Evolutionary conservation across 2,113 vertebrate species (phyloP).

Genomic region (Otus sunia): DNA sequence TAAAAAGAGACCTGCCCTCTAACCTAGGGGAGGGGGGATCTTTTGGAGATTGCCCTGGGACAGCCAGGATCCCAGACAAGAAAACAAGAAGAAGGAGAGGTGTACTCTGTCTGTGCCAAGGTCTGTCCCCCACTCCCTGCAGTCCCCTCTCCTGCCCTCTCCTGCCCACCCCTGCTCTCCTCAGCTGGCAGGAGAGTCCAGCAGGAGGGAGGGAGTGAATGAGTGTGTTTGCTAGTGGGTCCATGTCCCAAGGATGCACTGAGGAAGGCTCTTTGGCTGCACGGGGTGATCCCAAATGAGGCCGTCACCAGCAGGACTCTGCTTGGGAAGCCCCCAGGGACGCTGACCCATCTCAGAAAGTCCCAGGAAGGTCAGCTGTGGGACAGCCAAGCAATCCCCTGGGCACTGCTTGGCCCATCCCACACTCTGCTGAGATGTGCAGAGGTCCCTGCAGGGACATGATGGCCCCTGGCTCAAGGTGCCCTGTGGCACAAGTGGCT

Average conservation of each 20-base stretch:
- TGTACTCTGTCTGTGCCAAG: accelerated
- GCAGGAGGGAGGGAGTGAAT: not conserved
- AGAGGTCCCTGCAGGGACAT: not conserved
- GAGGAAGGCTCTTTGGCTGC: not conserved
- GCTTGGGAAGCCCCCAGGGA: not conserved
- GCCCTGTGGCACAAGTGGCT: accelerated
- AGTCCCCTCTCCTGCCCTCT: not conserved
- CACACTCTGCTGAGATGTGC: not conserved
- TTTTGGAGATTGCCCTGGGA: not conserved
- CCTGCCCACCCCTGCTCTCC: not conserved
- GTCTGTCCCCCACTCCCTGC: not conserved
- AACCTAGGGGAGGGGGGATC: too few species aligned
- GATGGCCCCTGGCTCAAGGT: accelerated
- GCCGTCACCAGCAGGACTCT: not conserved
- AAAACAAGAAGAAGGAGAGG: not conserved
- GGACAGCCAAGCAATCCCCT: not conserved
- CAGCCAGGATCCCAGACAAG: not conserved
- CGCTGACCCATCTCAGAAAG: not conserved
- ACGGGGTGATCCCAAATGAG: accelerated
- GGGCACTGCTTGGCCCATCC: not conserved
- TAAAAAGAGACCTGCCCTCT: not conserved
- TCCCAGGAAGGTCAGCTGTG: not conserved
- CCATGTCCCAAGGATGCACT: accelerated
- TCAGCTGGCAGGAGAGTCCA: not conserved
- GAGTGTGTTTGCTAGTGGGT: not conserved